Conservation (phyloP, 1,140 invertebrate genomes). For the Neotoxoptera formosana region DNA sequence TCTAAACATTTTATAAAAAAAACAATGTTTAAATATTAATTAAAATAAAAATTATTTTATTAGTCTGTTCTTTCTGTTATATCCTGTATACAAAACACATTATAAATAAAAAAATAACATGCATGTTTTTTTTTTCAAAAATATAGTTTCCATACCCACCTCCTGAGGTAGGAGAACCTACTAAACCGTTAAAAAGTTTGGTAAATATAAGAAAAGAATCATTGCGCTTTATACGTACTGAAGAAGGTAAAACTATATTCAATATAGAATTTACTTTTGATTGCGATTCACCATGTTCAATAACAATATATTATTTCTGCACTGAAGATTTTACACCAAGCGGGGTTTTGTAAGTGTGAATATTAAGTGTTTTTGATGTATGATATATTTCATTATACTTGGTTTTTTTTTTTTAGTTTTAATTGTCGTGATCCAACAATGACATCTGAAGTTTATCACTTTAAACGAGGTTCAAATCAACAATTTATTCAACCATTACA, state of each 20-base stretch:
- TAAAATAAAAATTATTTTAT: too few species aligned
- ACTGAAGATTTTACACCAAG: constrained; percentile 79
- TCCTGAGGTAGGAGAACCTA: constrained; percentile 93
- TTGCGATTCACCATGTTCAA: constrained; percentile 90
- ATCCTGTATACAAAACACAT: too few species aligned
- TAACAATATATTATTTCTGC: constrained; percentile 95
- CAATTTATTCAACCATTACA: constrained; percentile 88
- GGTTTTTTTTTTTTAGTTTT: constrained; percentile 71
- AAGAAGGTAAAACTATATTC: constrained; percentile 69
- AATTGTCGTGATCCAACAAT: constrained; percentile 79
- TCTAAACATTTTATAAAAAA: too few species aligned
- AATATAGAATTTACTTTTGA: constrained; percentile 99
- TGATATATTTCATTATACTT: background rate
- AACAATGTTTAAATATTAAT: too few species aligned
- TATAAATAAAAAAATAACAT: background rate
- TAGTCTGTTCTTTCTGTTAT: too few species aligned
- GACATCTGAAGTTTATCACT: constrained; percentile 91
- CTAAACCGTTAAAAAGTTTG: constrained; percentile 93
- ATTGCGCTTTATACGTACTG: constrained; percentile 79
- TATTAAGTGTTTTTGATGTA: background rate
- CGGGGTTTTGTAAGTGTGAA: constrained; percentile 62
- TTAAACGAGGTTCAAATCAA: constrained; percentile 93
- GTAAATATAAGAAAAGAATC: constrained; percentile 98
- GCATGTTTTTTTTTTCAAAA: constrained; percentile 63
- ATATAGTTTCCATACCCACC: constrained; percentile 95